These are phyloP conservation scores for Ophraella communa DNA, from an alignment of 2,888 invertebrate genomes.

Conservation along the genomic window DNA sequence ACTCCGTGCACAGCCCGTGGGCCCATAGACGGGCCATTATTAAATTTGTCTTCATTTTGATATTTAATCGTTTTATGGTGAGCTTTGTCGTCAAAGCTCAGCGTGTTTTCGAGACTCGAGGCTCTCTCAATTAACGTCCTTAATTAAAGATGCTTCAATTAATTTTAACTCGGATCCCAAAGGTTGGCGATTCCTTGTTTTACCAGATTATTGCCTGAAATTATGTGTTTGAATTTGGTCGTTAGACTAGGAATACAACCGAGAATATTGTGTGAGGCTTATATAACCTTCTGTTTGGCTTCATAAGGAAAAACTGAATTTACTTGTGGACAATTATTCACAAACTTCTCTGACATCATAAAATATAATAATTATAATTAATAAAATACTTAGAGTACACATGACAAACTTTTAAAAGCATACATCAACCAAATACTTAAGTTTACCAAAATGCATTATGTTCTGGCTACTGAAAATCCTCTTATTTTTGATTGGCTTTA, in stretches of 20 bases:
- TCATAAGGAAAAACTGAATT: not conserved
- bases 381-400: no score
- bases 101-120: conserved; percentile 53
- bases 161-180: conserved; percentile 54
- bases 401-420: no score
- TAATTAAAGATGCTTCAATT: conserved; percentile 60
- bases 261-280: conserved; percentile 1
- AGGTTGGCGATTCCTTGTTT: conserved; percentile 44
- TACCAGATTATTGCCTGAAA: conserved; percentile 41
- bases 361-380: no score
- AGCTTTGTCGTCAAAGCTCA: conserved; percentile 57
- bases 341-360: no score
- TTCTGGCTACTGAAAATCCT: no score
- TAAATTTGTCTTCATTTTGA: conserved; percentile 60
- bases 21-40: conserved; percentile 54
- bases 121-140: conserved; percentile 55
- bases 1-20: conserved; percentile 45
- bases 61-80: conserved; percentile 59
- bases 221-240: conserved; percentile 38
- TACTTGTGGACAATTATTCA: no score
- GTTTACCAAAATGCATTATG: no score
- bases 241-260: conserved; percentile 4
- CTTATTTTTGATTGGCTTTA: no score
- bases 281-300: not conserved
- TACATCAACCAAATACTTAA: no score